These are phyloP conservation scores for Drosophila pseudotalamancana DNA, from an alignment of 2,888 invertebrate genomes.

Conservation along the genomic window DNA sequence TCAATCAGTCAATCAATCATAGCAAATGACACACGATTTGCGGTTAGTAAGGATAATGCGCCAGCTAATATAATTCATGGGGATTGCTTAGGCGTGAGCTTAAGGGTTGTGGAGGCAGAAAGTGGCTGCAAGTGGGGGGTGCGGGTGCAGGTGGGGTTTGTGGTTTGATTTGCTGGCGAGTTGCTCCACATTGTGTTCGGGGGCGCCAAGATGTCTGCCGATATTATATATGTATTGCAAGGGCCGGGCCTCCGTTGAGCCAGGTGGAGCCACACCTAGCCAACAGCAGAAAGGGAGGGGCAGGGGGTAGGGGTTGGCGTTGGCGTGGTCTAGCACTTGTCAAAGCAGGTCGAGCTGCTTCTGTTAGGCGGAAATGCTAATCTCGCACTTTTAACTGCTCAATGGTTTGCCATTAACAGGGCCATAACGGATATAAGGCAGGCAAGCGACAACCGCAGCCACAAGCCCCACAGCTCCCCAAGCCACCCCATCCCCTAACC, in stretches of 20 bases:
- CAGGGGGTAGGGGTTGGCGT: no score
- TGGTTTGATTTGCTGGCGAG: no score
- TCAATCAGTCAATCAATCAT: conserved; percentile 52
- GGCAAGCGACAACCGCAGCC: background rate
- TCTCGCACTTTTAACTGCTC: conserved; percentile 71
- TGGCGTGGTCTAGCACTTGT: conserved; percentile 35
- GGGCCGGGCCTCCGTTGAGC: background rate
- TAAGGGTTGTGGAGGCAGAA: background rate
- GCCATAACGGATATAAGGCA: conserved; percentile 66
- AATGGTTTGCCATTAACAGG: conserved; percentile 74
- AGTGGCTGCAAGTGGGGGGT: background rate
- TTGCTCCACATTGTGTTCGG: background rate
- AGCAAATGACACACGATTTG: conserved; percentile 51
- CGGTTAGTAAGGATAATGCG: conserved; percentile 43
- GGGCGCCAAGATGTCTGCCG: conserved; percentile 41
- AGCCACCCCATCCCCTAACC: background rate
- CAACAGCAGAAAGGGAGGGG: conserved; percentile 8
- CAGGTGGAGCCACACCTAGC: conserved; percentile 40
- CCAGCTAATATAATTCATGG: conserved; percentile 37
- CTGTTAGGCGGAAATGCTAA: conserved; percentile 60
- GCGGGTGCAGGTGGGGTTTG: background rate
- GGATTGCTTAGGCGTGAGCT: conserved; percentile 4
- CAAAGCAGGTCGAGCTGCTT: conserved; percentile 32
- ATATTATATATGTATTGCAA: conserved; percentile 10
- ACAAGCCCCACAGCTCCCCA: background rate